These are phyloP conservation scores for Lobophora halterata DNA, from an alignment of 2,888 invertebrate species.

Conservation along the genomic window DNA sequence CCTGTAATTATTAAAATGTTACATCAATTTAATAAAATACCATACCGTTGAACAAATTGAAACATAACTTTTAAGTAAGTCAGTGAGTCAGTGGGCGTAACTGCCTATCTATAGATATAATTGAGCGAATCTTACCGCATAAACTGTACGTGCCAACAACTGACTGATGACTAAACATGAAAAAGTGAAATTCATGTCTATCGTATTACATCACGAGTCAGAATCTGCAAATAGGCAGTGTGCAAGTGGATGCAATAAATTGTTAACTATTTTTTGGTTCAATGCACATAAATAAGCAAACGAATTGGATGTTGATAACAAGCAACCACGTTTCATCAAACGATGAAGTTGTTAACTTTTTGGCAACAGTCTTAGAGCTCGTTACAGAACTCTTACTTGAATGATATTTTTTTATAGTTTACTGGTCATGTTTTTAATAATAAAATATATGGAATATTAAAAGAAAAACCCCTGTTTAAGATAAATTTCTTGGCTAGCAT, in stretches of 20 bases:
- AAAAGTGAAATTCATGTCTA: constrained; percentile 61
- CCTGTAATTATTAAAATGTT: constrained; percentile 43
- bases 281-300: constrained; percentile 46
- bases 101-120: constrained; percentile 17
- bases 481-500: too few relatives aligned
- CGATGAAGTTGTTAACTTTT: constrained; percentile 8
- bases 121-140: constrained; percentile 52
- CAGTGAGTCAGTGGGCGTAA: constrained; percentile 16
- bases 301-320: constrained; percentile 40
- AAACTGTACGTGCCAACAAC: constrained; percentile 40
- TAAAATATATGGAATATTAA: too few relatives aligned
- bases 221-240: constrained; percentile 39
- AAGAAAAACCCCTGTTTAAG: too few relatives aligned
- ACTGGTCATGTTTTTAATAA: not conserved
- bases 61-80: constrained; percentile 14
- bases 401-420: not conserved
- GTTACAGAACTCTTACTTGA: too few relatives aligned
- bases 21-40: too few relatives aligned
- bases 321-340: constrained; percentile 9
- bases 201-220: constrained; percentile 48
- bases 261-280: constrained; percentile 44
- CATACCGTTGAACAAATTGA: too few relatives aligned
- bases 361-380: too few relatives aligned
- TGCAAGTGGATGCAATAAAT: constrained; percentile 48
- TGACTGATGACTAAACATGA: constrained; percentile 51